These are phyloP conservation scores for Holothuria leucospilota DNA, from an alignment of 53 echinoderm and acorn worm genomes.

Conservation along the genomic window DNA sequence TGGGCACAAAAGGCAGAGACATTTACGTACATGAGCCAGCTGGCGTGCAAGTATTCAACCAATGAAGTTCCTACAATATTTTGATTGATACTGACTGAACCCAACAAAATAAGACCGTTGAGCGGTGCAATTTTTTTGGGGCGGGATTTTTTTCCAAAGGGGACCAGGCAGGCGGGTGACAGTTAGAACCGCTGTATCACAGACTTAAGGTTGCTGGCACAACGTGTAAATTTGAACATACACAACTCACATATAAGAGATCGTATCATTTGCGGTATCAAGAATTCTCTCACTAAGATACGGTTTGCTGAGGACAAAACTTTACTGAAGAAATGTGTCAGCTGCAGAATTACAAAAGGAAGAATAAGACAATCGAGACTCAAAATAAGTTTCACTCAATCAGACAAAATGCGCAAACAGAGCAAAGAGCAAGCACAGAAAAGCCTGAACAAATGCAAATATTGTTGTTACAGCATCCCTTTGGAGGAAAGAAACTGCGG, in stretches of 20 bases:
- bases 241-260: slow-evolving; percentile 51
- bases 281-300: slow-evolving; percentile 34
- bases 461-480: slow-evolving; percentile 52
- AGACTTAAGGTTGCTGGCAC: slow-evolving; percentile 43
- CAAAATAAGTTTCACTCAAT: slow-evolving; percentile 9
- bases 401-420: too few species aligned
- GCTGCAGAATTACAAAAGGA: slow-evolving; percentile 33
- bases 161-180: slow-evolving; percentile 33
- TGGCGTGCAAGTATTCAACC: not conserved
- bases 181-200: slow-evolving; percentile 23
- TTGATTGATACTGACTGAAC: slow-evolving; percentile 45
- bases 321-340: slow-evolving; percentile 41
- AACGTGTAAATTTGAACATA: slow-evolving; percentile 41
- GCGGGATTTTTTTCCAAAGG: too few species aligned
- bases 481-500: slow-evolving; percentile 55
- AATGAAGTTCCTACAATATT: not conserved
- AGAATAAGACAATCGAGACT: slow-evolving; percentile 16
- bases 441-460: slow-evolving; percentile 13
- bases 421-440: not conserved
- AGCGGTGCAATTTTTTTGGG: slow-evolving; percentile 57
- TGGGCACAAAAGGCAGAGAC: slow-evolving; percentile 39
- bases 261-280: slow-evolving; percentile 46
- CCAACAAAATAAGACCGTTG: slow-evolving; percentile 52
- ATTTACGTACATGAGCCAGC: slow-evolving; percentile 7
- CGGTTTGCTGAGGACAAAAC: slow-evolving; percentile 31